Conservation (phyloP, 2,113 vertebrate genomes). For the Ochotona curzoniae region DNA sequence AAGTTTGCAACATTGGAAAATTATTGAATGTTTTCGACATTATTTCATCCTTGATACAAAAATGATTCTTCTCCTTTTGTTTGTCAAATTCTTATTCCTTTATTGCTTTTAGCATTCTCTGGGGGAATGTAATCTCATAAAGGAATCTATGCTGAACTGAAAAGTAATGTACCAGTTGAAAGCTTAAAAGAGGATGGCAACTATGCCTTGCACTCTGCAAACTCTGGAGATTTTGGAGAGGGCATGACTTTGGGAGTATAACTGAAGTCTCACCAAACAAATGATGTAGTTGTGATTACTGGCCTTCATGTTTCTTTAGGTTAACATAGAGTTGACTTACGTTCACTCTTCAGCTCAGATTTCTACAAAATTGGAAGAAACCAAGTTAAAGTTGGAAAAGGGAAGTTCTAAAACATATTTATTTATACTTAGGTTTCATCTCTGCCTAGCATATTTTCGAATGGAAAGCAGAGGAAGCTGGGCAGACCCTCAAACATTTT, state of each 20-base stretch:
- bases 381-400: conserved; percentile 4
- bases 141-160: not conserved
- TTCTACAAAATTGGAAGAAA: not conserved
- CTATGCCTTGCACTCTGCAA: not conserved
- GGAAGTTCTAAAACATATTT: not conserved
- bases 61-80: not conserved
- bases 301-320: not conserved
- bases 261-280: not conserved
- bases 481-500: not conserved
- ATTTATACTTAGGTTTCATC: not conserved
- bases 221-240: not conserved
- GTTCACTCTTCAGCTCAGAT: conserved; percentile 3
- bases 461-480: not conserved
- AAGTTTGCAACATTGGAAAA: not conserved
- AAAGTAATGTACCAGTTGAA: not conserved
- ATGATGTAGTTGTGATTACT: not conserved
- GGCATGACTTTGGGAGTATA: not conserved
- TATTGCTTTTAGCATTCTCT: conserved; percentile 34
- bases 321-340: not conserved
- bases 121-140: conserved; percentile 45
- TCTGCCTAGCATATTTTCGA: not conserved
- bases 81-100: conserved; percentile 24
- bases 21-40: conserved; percentile 25
- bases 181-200: not conserved
- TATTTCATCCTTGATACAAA: not conserved